Evolutionary conservation across 92 coral and sea anemone genomes (phyloP).

Genomic region (Scolanthus callimorphus): DNA sequence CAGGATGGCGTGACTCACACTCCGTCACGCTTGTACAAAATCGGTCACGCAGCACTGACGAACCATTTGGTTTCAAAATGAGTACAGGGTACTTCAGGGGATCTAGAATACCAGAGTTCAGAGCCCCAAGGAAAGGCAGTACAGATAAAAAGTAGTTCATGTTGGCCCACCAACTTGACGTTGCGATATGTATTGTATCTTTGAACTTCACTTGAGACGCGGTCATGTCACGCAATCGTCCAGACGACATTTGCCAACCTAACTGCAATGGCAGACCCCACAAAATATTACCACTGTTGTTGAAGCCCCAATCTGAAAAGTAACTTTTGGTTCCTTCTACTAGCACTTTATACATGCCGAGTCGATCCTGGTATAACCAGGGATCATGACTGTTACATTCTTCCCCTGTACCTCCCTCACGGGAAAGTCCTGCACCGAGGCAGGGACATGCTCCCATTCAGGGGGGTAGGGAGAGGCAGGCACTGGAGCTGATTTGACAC

Average conservation of each 20-base stretch:
- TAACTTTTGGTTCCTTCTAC: slow-evolving; percentile 40
- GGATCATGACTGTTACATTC: slow-evolving; percentile 54
- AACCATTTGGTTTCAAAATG: slow-evolving; percentile 37
- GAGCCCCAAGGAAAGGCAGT: slow-evolving; percentile 76
- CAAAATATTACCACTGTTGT: slow-evolving; percentile 76
- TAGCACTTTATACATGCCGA: slow-evolving; percentile 63
- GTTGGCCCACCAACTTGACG: slow-evolving; percentile 90
- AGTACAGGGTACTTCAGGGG: slow-evolving; percentile 34
- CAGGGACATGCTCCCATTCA: slow-evolving; percentile 59
- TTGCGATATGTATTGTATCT: slow-evolving; percentile 17
- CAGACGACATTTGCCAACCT: slow-evolving; percentile 79
- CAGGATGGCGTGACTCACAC: slow-evolving; percentile 40
- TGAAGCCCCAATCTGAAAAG: slow-evolving; percentile 73
- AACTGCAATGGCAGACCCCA: slow-evolving; percentile 91
- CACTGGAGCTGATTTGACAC: too few relatives aligned
- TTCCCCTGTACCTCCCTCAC: slow-evolving; percentile 29
- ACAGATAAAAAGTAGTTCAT: slow-evolving; percentile 80
- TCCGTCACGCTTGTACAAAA: slow-evolving; percentile 63
- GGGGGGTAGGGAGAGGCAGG: slow-evolving; percentile 54
- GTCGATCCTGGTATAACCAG: slow-evolving; percentile 64
- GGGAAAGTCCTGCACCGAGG: slow-evolving; percentile 53
- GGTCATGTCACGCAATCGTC: slow-evolving; percentile 24
- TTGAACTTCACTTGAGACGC: not conserved
- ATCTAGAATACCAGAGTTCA: slow-evolving; percentile 60
- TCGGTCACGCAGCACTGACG: slow-evolving; percentile 24